Percentiles rank a stretch among this genome's conserved stretches.
Evolutionary conservation across 1,140 invertebrate genomes (phyloP).

Genomic region (Steinernema feltiae): DNA sequence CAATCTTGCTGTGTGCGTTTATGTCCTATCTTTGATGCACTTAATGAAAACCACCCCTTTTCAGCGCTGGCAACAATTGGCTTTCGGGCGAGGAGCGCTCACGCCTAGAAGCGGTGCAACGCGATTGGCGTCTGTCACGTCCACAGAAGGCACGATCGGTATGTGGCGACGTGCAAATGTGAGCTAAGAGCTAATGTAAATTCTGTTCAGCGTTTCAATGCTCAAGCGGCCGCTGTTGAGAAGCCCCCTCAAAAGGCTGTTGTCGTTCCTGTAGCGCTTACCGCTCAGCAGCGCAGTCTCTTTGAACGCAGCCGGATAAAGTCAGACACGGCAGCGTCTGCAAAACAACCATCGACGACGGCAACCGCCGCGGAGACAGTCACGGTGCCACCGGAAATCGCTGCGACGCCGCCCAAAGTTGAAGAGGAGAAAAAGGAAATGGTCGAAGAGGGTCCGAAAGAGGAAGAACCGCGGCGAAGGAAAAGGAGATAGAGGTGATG

Average conservation of each 20-base stretch:
- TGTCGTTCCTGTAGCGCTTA: not conserved
- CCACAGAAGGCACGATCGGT: constrained; percentile 40
- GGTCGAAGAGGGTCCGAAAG: too few species aligned
- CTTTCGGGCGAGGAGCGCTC: constrained; percentile 51
- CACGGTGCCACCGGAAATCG: not conserved
- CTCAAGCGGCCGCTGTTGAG: not conserved
- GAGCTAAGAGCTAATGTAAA: not conserved
- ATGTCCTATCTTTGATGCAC: not conserved
- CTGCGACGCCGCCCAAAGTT: not conserved
- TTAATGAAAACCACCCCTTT: constrained; percentile 3
- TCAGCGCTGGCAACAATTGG: constrained; percentile 40
- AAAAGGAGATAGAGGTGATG: too few species aligned
- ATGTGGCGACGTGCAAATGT: constrained; percentile 8
- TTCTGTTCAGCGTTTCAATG: constrained; percentile 9
- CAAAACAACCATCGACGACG: not conserved
- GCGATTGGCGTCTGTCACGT: constrained; percentile 52
- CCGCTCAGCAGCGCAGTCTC: not conserved
- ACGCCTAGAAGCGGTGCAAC: constrained; percentile 54
- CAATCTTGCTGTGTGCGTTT: not conserved
- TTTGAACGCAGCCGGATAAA: not conserved
- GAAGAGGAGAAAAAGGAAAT: too few species aligned
- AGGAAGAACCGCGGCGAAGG: too few species aligned
- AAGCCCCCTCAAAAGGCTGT: not conserved
- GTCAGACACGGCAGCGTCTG: not conserved
- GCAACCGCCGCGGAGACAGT: too few species aligned